Conservation (phyloP, 2,888 invertebrate genomes). For the Biston stratarius region DNA sequence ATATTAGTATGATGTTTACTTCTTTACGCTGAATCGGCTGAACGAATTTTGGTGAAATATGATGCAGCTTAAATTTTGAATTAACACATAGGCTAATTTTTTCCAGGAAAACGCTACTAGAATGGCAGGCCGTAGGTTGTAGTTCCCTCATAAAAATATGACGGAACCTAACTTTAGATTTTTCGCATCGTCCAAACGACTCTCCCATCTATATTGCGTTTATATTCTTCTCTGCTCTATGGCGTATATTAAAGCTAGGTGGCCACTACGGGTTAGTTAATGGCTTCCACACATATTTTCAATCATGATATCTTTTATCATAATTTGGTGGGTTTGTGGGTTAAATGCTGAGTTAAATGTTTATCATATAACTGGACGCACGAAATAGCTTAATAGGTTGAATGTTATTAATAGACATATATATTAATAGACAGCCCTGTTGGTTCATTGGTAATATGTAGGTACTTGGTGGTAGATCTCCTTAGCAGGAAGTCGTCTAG, state of each 20-base stretch:
- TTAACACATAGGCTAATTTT: too few relatives aligned
- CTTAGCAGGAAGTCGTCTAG: too few relatives aligned
- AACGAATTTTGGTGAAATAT: too few relatives aligned
- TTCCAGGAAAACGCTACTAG: too few relatives aligned
- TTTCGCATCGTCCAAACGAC: neutral
- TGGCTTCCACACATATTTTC: slow-evolving; percentile 75
- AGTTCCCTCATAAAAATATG: neutral
- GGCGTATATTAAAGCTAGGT: slow-evolving; percentile 56
- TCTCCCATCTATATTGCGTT: neutral
- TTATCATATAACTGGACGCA: neutral
- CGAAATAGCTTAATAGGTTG: neutral
- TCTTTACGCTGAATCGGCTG: too few relatives aligned
- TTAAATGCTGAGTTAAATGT: slow-evolving; percentile 10
- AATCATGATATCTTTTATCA: slow-evolving; percentile 57
- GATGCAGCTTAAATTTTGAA: too few relatives aligned
- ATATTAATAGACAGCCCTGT: too few relatives aligned
- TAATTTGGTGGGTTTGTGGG: slow-evolving; percentile 20
- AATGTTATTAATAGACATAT: too few relatives aligned
- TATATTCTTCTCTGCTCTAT: slow-evolving; percentile 50
- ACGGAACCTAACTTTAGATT: neutral
- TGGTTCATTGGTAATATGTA: too few relatives aligned
- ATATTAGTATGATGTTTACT: too few relatives aligned
- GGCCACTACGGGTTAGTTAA: slow-evolving; percentile 67
- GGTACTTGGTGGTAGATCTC: too few relatives aligned
- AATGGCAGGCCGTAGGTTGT: too few relatives aligned